Evolutionary conservation across 2,113 vertebrate species (phyloP), one percentile per base, ranked within the genome.

Genomic region (Alexandromys fortis): DNA sequence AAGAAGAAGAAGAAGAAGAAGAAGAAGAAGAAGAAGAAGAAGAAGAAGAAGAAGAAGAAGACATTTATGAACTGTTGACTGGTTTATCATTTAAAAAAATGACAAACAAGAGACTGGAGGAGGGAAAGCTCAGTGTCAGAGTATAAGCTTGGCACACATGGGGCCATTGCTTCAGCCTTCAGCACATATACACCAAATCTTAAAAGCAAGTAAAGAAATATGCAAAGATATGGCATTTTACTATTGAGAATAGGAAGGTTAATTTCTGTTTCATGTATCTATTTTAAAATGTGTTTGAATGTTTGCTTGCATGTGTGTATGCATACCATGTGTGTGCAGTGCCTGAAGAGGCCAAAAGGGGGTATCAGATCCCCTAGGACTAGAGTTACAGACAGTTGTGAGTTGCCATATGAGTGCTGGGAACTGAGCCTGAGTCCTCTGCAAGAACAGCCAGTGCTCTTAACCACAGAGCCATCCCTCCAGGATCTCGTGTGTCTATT

Each of bases 171-270:
- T 24, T 55, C 77, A 83, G 45, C 21, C 26, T 58, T n/a, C 19
- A 21, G 35, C 55, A 30, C 24, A 47, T 16, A 9, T 0, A 3
- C 4, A 3, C 38, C 63, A 12, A 35, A 79, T 76, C 33, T 58
- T 30, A 58, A 88, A 72, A 88, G 14, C 13, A 28, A 38, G 3
- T 13, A 65, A 77, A 63, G 70, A 86, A 75, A 63, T 47, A 73
- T 70, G 76, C 72, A 91, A 73, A 81, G 92, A 83, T 91, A n/a
- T 89, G 47, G 33, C 7, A 42, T 83, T 95, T 97, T 90, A 86
- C 68, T 78, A 49, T 35, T 35, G 33, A 88, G 68, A 17, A 67
- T 82, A 61, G 8, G 24, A 24, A 86, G 58, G 85, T 75, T 61
- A 30, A 76, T 91, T 96, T 76, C 42, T 72, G 28, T 58, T 21